A percentile compares a stretch with the other conserved stretches of the same genome.
These are phyloP conservation scores for Wasmannia auropunctata DNA, from an alignment of 1,140 invertebrate genomes.

Conservation along the genomic window DNA sequence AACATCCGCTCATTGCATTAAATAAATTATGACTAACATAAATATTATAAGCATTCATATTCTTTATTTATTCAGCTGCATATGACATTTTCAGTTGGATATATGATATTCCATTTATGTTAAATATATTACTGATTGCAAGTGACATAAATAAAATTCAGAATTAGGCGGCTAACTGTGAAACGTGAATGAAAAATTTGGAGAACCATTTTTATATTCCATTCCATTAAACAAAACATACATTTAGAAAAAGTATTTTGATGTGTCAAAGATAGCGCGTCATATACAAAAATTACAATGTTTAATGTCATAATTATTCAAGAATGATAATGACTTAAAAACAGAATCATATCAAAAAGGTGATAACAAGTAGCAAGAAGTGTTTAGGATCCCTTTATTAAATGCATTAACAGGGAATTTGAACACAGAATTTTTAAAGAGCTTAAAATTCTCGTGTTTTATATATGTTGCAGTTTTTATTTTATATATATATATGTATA, in stretches of 20 bases:
- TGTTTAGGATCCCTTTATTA: conserved; percentile 67
- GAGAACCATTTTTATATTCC: neutral
- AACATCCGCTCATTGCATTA: neutral
- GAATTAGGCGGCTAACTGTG: neutral
- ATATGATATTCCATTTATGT: neutral
- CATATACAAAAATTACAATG: neutral
- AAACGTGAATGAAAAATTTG: neutral
- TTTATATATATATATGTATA: conserved; percentile 56
- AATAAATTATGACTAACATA: neutral
- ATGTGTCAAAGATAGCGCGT: neutral
- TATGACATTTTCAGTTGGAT: neutral
- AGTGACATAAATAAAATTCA: neutral
- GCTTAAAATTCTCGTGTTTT: conserved; percentile 56
- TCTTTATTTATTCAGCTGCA: neutral
- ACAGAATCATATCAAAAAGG: neutral
- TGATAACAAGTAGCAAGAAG: conserved; percentile 19
- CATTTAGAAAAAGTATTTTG: neutral
- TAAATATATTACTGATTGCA: neutral
- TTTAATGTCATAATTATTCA: neutral
- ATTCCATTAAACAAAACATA: neutral
- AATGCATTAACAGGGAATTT: conserved; percentile 69
- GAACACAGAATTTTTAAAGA: conserved; percentile 70
- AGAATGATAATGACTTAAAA: neutral
- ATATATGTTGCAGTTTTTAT: conserved; percentile 54
- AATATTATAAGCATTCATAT: conserved; percentile 1